Evolutionary conservation across 2,888 invertebrate genomes (phyloP), one percentile per base, ranked within the genome.

Genomic region (Aelia acuminata): DNA sequence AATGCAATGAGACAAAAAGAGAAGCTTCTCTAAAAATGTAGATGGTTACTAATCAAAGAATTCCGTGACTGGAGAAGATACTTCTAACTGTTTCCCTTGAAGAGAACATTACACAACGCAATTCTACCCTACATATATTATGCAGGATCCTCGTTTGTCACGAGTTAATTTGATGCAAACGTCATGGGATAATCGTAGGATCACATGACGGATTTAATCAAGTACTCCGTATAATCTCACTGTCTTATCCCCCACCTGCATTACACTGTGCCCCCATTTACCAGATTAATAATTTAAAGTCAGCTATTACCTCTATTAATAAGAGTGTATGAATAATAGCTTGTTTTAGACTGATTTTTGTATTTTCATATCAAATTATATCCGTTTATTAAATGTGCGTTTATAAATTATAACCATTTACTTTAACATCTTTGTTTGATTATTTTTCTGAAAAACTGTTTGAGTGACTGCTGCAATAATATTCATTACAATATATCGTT

Each of bases 121-220:
- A 35, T 70, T 10, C 7, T 35, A 18, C 35, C 63, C 1, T 1
- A 35, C 63, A 70, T 70, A 35, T 35, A 70, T 70, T 70, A 70
- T 70, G 31, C 18, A 35, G 63, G 8, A 70, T 70, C 8, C 20
- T 35, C 63, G 15, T 70, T 70, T 70, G 63, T 70, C 18, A 35
- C 10, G 63, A 31, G 35, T 70, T 35, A 70, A 70, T 70, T 70
- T 70, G 31, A 70, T 70, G 63, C 31, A 70, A 70, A 70, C 20
- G 5, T 31, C 31, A 7, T 70, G 63, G 18, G 63, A 31, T 70
- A 35, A 70, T 35, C 18, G 31, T 35, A 13, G 63, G 15, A 70
- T 70, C 63, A 22, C 35, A 18, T 35, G 63, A 35, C 31, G 63
- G 63, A 63, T 63, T 63, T 63, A 63, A 63, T 63, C 63, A 31